Conservation (phyloP, 2,888 invertebrate genomes). For the Cheilosia variabilis region DNA sequence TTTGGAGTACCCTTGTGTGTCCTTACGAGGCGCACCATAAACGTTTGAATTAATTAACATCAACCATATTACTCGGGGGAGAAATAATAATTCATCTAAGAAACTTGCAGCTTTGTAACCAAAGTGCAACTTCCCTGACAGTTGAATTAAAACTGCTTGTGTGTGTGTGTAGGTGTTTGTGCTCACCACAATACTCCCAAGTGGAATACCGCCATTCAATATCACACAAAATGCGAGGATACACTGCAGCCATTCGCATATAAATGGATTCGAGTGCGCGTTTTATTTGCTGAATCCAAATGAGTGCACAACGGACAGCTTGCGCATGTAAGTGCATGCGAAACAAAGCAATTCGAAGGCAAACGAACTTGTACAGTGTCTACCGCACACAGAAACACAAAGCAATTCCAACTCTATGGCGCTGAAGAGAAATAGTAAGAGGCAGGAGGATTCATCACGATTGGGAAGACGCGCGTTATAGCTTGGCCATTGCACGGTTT, state of each 20-base stretch:
- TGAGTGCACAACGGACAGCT: constrained; percentile 45
- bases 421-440: neutral
- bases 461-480: constrained; percentile 43
- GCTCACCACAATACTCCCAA: neutral
- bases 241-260: constrained; percentile 31
- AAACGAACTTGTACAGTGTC: constrained; percentile 52
- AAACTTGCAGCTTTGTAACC: constrained; percentile 23
- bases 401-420: constrained; percentile 23
- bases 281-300: constrained; percentile 64
- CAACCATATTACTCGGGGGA: constrained; percentile 1
- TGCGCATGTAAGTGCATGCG: constrained; percentile 38
- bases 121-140: constrained; percentile 17
- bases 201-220: constrained; percentile 16
- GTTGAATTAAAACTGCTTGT: constrained; percentile 33
- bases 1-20: neutral
- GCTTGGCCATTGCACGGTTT: constrained; percentile 37
- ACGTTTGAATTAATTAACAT: constrained; percentile 58
- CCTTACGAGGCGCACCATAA: constrained; percentile 34
- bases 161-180: neutral
- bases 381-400: constrained; percentile 42
- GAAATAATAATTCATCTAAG: constrained; percentile 34
- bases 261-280: constrained; percentile 42
- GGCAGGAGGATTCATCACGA: constrained; percentile 12
- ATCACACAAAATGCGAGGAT: neutral
- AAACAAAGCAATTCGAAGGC: constrained; percentile 49